These are phyloP conservation scores for Melitaea athalia DNA, from an alignment of 2,888 invertebrate genomes.

Conservation along the genomic window DNA sequence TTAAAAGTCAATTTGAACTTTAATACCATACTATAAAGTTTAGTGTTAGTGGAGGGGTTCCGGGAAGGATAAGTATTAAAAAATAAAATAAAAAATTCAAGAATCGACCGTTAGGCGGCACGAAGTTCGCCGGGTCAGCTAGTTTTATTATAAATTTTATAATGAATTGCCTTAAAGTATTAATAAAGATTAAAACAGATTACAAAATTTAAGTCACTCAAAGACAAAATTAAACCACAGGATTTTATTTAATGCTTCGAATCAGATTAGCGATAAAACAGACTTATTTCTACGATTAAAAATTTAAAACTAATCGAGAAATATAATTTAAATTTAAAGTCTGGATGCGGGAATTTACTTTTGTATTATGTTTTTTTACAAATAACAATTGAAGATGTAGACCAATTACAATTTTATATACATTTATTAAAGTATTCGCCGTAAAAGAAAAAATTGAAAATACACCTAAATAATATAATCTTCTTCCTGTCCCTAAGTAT, in stretches of 20 bases:
- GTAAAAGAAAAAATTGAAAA: neutral
- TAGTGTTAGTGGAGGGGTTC: too few species aligned
- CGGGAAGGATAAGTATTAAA: too few species aligned
- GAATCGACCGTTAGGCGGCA: too few species aligned
- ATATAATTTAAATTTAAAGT: neutral
- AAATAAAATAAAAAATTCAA: too few species aligned
- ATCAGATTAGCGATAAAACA: neutral
- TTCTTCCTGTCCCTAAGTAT: neutral
- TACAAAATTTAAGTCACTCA: slow-evolving; percentile 28
- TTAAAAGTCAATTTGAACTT: too few species aligned
- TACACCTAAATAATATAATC: neutral
- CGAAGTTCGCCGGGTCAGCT: too few species aligned
- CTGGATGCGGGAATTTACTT: neutral
- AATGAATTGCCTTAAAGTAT: too few species aligned
- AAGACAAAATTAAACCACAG: slow-evolving; percentile 30
- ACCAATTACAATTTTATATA: neutral
- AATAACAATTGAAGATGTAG: too few species aligned
- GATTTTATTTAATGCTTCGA: neutral
- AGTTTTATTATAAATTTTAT: too few species aligned
- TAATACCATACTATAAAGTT: too few species aligned
- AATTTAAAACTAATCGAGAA: neutral
- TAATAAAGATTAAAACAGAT: neutral
- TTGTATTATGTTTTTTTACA: too few species aligned
- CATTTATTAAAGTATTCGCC: neutral
- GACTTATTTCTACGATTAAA: neutral